phyloP scores from a whole-genome alignment of 1,140 invertebrate genomes.

The Dinothrombium tinctorium region DNA sequence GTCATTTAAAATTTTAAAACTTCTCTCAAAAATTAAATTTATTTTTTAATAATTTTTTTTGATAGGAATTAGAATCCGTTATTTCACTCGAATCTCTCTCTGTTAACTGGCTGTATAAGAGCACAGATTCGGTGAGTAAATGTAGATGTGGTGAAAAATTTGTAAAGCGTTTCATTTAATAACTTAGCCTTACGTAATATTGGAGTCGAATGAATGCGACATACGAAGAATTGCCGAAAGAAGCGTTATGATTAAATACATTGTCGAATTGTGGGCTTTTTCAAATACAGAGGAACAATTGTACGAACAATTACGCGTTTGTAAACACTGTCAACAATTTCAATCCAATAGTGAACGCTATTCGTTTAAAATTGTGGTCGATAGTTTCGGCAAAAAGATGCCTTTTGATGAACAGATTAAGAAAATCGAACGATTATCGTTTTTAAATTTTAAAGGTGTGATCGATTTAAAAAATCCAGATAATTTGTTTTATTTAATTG shows the following conservation, averaged over 20 bases:
- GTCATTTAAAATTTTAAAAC: no score
- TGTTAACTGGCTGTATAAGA: no score
- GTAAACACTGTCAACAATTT: not conserved
- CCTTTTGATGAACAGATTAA: constrained; percentile 39
- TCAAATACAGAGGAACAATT: constrained; percentile 30
- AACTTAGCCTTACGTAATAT: no score
- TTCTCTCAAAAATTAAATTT: no score
- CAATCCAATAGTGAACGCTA: not conserved
- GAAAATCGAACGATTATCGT: constrained; percentile 58
- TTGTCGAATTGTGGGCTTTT: constrained; percentile 50
- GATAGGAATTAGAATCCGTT: no score
- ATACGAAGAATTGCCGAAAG: not conserved
- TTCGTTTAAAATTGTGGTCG: constrained; percentile 40
- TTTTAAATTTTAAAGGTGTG: constrained; percentile 48
- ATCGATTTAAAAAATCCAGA: constrained; percentile 64
- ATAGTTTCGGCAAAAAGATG: constrained; percentile 65
- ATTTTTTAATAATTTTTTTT: no score
- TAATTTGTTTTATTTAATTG: constrained; percentile 47
- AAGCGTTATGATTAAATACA: constrained; percentile 18
- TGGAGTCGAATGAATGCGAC: no score
- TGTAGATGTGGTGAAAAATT: no score
- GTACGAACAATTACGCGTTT: constrained; percentile 30
- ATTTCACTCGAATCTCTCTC: no score
- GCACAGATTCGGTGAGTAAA: no score
- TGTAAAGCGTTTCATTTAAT: no score